Base-by-base conservation (phyloP, 2,797 vertebrate genomes). In the Lacerta viridis region DNA sequence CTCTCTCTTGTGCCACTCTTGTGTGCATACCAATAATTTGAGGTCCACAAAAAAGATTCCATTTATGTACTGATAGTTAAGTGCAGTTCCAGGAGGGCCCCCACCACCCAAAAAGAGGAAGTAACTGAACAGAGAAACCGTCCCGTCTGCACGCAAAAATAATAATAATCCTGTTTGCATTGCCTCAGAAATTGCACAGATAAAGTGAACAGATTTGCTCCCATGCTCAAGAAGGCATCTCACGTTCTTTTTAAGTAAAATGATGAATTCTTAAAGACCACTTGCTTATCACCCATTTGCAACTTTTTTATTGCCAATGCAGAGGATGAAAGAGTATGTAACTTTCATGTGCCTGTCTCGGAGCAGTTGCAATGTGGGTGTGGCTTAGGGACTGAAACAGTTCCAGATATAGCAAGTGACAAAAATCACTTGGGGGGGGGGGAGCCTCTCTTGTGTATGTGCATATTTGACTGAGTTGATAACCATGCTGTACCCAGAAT, bases 321-420 rank as follows among this genome's bases (percentile, higher is more conserved):
- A 25, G 46, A 25, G 33, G 5, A 71, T 43, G 46, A 25, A 20
- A 66, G 7, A 43, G 39, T 29, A 71, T 59, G 46, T 27, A 72
- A 71, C 69, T 87, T 80, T 59, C 23, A 36, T 69, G n/a, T 15
- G 7, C 36, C n/a, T 80, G 9, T 41, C 66, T 72, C 10, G n/a
- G 36, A 55, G 66, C 23, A 80, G 27, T 71, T 68, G 46, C 80
- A 77, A 79, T 2, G 13, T 87, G 50, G 29, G 46, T 41, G 66
- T 17, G 61, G 36, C 59, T 64, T 74, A 25, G 50, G 46, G 80
- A 59, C 23, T 69, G 23, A 79, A 81, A 25, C 5, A 75, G 50
- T 80, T 74, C 77, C 55, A 87, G 71, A 81, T 78, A 68, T 23
- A 78, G 15, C 43, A 43, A 77, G 20, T 85, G n/a, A 66, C 86